Evolutionary conservation across 2,113 vertebrate genomes (phyloP).

Genomic region (Thryonomys swinderianus): DNA sequence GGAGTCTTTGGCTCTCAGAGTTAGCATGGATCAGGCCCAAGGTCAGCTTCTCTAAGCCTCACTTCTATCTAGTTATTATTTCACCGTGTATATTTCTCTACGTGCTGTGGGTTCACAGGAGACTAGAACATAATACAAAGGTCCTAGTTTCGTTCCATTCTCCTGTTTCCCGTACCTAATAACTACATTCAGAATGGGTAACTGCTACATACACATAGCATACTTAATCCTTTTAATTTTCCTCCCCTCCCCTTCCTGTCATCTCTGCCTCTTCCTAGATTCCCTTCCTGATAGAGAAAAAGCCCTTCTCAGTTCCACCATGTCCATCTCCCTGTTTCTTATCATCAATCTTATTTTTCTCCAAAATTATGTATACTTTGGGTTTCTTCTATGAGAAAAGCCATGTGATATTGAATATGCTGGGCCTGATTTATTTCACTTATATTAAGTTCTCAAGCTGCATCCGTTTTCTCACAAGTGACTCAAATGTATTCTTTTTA

Average conservation of each 20-base stretch:
- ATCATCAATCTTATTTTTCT: neutral
- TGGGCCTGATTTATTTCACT: neutral
- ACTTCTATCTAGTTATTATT: too few relatives aligned
- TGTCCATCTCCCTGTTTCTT: neutral
- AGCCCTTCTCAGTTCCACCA: too few relatives aligned
- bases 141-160: too few relatives aligned
- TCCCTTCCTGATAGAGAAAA: too few relatives aligned
- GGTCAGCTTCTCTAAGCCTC: too few relatives aligned
- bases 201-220: neutral
- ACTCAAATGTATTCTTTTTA: neutral
- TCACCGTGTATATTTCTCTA: too few relatives aligned
- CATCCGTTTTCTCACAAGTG: neutral
- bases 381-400: neutral
- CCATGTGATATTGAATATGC: neutral
- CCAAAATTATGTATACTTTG: neutral
- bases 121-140: too few relatives aligned
- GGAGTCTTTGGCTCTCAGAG: too few relatives aligned
- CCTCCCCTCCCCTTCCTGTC: neutral
- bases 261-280: too few relatives aligned
- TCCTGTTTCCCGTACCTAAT: too few relatives aligned
- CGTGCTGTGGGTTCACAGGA: too few relatives aligned
- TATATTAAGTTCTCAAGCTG: neutral
- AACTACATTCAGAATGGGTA: neutral
- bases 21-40: too few relatives aligned
- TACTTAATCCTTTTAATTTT: neutral